Base-by-base conservation (phyloP, 2,797 vertebrate species). In the Nannoperca australis region DNA sequence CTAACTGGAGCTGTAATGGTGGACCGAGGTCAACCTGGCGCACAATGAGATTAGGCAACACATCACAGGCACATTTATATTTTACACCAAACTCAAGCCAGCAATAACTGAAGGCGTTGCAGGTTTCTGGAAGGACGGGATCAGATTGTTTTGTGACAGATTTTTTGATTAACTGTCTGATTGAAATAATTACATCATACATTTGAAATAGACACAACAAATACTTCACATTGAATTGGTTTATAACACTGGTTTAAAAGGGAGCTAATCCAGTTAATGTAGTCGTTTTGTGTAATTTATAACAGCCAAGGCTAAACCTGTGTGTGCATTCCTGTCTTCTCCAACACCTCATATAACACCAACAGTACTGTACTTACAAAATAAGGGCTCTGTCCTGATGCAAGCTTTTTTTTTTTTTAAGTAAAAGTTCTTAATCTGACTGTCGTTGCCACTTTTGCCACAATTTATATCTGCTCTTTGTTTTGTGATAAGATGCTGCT, bases 401-500 rank as follows among this genome's bases (percentile, higher is more conserved):
- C n/a, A 63, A n/a, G 5, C 14, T 27, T 63, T 32, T 32, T 32
- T 60, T 15, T 59, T n/a, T n/a, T 10, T 70, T 30, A 47, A 7
- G 0, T 58, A 11, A 34, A 10, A 17, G 24, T 27, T 22, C 5
- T 65, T 27, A 24, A 17, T 36, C 27, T 32, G 4, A 17, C 40
- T 40, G 38, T 8, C 2, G 1, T 18, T 56, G 8, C 50, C 30
- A 53, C 32, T 55, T 50, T 27, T 27, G 24, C 24, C 24, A 6
- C n/a, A 4, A 9, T 44, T 24, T 59, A 55, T 22, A n/a, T 49
- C 17, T 82, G 8, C 11, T 27, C 5, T 34, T 49, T 60, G 0
- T 60, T 71, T 49, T 76, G 14, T 68, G 51, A 70, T 60, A 54
- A 70, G 44, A 67, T 61, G 45, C 70, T 74, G 73, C 62, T 64